Percentiles rank a stretch among this genome's conserved stretches.
These are phyloP conservation scores for Cyclopterus lumpus DNA, from an alignment of 2,797 vertebrate species.

Conservation along the genomic window DNA sequence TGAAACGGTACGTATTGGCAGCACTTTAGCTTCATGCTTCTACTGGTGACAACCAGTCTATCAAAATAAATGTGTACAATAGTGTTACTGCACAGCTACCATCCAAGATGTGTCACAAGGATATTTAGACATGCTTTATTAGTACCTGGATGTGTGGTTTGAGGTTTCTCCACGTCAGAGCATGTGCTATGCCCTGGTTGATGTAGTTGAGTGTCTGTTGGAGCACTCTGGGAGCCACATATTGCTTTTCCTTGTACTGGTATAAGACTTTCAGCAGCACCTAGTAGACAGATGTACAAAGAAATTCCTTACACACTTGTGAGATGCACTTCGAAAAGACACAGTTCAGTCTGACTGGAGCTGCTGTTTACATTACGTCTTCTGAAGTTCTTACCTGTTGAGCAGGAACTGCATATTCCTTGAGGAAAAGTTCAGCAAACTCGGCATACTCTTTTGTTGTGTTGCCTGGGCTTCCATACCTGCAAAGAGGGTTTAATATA, in stretches of 20 bases:
- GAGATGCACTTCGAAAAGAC: conserved; percentile 1
- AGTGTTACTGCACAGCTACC: neutral
- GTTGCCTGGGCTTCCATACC: conserved; percentile 98
- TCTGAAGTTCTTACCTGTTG: conserved; percentile 87
- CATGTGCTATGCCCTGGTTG: conserved; percentile 98
- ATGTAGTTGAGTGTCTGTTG: conserved; percentile 99
- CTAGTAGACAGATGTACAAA: conserved; percentile 73
- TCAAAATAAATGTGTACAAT: neutral
- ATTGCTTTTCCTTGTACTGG: conserved; percentile 98
- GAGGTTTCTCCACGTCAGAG: conserved; percentile 97
- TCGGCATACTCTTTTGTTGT: conserved; percentile 99
- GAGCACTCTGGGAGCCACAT: conserved; percentile 96
- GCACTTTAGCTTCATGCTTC: neutral
- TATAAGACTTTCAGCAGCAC: conserved; percentile 98
- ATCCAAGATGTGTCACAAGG: neutral
- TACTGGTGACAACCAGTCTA: neutral
- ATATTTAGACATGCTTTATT: neutral
- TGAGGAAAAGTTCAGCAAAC: conserved; percentile 98
- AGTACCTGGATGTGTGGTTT: conserved; percentile 98
- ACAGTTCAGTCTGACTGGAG: neutral
- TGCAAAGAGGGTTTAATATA: conserved; percentile 52
- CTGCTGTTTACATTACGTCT: neutral
- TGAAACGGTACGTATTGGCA: neutral
- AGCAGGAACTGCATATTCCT: conserved; percentile 95
- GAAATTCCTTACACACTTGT: neutral